phyloP scores from a whole-genome alignment of 1,140 invertebrate species.

The Nasonia longicornis region DNA sequence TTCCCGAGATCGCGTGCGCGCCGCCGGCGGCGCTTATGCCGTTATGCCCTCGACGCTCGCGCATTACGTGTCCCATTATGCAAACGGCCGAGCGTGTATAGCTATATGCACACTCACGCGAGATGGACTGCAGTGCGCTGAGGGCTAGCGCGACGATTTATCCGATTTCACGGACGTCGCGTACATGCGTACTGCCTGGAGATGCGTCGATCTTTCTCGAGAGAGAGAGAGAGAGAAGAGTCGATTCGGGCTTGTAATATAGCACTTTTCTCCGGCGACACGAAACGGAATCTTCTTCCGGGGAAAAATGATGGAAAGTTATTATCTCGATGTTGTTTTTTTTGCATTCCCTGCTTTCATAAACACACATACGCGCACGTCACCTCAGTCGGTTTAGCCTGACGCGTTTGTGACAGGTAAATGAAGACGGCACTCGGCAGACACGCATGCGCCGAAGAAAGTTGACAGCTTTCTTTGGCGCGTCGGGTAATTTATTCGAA shows the following conservation, averaged over 20 bases:
- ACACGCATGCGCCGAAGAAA: background rate
- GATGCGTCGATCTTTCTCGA: background rate
- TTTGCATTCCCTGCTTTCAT: background rate
- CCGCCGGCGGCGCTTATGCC: background rate
- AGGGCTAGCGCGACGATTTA: background rate
- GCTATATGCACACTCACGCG: background rate
- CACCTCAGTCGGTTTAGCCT: background rate
- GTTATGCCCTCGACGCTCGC: background rate
- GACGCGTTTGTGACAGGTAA: background rate
- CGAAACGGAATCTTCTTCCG: too few relatives aligned
- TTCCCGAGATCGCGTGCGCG: background rate
- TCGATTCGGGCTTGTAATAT: background rate
- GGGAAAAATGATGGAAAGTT: background rate
- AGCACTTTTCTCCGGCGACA: too few relatives aligned
- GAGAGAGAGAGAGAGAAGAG: background rate
- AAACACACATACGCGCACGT: background rate
- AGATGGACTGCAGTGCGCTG: background rate
- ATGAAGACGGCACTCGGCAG: background rate
- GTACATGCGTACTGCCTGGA: background rate
- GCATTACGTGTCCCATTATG: background rate
- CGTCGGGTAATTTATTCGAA: background rate
- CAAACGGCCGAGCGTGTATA: background rate
- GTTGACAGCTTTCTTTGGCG: background rate
- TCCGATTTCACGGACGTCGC: constrained; percentile 10
- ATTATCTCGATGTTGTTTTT: background rate